phyloP scores from a whole-genome alignment of 2,113 vertebrate genomes.

The Mohoua ochrocephala region DNA sequence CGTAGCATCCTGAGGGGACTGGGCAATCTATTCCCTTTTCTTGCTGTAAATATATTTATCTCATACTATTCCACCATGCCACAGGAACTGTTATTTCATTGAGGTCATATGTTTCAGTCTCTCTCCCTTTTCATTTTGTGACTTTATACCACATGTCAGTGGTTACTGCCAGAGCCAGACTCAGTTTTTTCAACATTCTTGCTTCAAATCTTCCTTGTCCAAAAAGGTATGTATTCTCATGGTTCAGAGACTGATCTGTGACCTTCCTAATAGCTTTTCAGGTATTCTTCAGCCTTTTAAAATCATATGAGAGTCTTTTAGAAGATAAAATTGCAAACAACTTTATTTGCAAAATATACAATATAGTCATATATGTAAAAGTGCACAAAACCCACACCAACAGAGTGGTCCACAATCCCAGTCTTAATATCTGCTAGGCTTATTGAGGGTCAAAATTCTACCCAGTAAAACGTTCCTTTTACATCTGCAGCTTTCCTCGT shows the following conservation, averaged over 20 bases:
- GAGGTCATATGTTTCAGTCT: background rate
- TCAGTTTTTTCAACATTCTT: background rate
- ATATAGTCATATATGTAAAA: background rate
- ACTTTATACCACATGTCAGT: background rate
- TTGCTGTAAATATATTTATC: background rate
- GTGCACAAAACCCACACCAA: background rate
- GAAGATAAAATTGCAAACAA: background rate
- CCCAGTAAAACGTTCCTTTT: background rate
- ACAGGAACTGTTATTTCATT: background rate
- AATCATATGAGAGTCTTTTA: background rate
- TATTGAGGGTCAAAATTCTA: background rate
- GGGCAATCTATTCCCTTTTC: background rate
- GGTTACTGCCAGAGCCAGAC: background rate
- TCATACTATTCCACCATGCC: background rate
- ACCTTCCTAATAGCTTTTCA: background rate
- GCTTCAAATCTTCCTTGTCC: background rate
- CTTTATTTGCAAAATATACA: background rate
- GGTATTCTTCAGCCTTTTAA: background rate
- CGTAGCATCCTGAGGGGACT: background rate
- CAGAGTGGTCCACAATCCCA: background rate
- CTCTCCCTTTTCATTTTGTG: conserved; percentile 1
- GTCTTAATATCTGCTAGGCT: background rate
- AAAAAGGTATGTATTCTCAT: background rate
- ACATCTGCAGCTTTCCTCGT: background rate
- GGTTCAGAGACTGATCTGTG: background rate